A percentile compares a stretch with the other conserved stretches of the same genome.
phyloP scores from a whole-genome alignment of 2,113 vertebrate genomes.

The Erythrocercus mccallii region DNA sequence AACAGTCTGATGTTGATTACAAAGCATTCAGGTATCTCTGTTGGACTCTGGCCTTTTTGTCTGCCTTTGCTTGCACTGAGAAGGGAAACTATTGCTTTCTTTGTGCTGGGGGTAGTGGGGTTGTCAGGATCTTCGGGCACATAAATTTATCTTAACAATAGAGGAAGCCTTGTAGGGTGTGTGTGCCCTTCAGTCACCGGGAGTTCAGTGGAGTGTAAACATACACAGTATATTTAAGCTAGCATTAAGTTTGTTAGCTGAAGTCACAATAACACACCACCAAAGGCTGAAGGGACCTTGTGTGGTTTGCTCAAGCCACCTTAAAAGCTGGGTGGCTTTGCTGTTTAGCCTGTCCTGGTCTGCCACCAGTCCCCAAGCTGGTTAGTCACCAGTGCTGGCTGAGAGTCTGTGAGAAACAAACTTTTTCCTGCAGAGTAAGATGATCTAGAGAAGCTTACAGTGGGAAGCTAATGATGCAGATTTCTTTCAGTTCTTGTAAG shows the following conservation, averaged over 20 bases:
- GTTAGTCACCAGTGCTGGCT: background rate
- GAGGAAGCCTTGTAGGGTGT: background rate
- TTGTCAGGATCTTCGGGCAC: background rate
- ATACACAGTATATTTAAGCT: slow-evolving; percentile 17
- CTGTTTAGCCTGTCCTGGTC: background rate
- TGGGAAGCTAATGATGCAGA: background rate
- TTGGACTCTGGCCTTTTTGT: background rate
- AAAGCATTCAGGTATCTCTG: background rate
- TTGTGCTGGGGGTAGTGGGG: background rate
- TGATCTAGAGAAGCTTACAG: background rate
- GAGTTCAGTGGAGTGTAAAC: slow-evolving; percentile 11
- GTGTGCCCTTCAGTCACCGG: background rate
- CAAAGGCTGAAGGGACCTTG: background rate
- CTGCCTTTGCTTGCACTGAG: background rate
- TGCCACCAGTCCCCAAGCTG: background rate
- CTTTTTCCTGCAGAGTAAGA: background rate
- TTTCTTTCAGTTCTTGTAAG: slow-evolving; percentile 8
- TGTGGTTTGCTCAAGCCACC: slow-evolving; percentile 6
- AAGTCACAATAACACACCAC: background rate
- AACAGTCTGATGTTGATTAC: background rate
- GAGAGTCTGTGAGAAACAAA: background rate
- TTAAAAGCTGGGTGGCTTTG: slow-evolving; percentile 15
- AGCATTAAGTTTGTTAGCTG: background rate
- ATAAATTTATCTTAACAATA: background rate
- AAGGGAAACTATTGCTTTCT: background rate